Evolutionary conservation across 1,140 invertebrate species (phyloP), one percentile per base, ranked within the genome.

Genomic region (Panonychus citri): DNA sequence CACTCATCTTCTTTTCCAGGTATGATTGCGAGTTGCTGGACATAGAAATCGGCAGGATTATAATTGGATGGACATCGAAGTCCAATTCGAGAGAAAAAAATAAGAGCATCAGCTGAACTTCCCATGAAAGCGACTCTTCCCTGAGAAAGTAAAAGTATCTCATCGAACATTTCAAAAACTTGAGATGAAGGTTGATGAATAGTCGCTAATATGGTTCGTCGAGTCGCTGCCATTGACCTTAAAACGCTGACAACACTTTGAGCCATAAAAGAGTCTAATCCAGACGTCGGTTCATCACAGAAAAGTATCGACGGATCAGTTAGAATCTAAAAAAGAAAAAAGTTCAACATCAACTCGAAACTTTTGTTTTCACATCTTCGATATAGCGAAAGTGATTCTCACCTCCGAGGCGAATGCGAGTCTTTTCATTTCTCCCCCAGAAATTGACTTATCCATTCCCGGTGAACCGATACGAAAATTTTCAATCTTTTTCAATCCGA

Each of bases 101-200:
- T 75, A 24, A 83, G 76, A 51, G 85, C 80, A 65, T 80, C 78
- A 55, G 76, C 71, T n/a, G 78, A 77, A 58, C 79, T 74, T 3
- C 83, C 84, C 66, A 82, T 84, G 66, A 85, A 87, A 1, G 81
- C 82, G 30, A 82, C 80, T 64, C 81, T 76, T 39, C 83, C 83
- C 58, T 79, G 76, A 63, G 79, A 80, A 15, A 87, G 69, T 24
- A 86, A 68, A 15, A 85, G 68, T 49, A 86, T 69, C 65, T 80
- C 80, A 69, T 82, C 82, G 65, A 86, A 85, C 74, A 83, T 80
- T 68, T 84, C 80, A 67, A 87, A 88, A 68, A 87, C 84, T 69
- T 85, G 81, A 48, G 82, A 85, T 28, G 83, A 85, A 0, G 84
- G 84, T 66, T 88, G 84, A 68, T 88, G 84, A 17, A 87, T 80